Evolutionary conservation across 2,113 vertebrate species (phyloP), one percentile per base, ranked within the genome.

Genomic region (Elgaria multicarinata): DNA sequence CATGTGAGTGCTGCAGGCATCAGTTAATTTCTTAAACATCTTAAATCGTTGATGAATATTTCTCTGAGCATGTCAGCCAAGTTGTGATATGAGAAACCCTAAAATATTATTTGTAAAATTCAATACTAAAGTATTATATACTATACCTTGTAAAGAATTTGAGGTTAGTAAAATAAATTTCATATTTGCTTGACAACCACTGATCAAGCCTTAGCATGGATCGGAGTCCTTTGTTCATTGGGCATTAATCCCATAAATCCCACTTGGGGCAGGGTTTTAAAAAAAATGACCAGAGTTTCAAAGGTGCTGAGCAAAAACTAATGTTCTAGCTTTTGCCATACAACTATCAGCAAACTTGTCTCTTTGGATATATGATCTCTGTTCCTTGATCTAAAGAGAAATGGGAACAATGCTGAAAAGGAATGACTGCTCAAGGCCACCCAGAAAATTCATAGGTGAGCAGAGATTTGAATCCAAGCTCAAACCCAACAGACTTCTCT

Each of bases 341-440:
- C 53, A 89, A 92, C 53, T 36, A 89, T 92, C 22, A 24, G 4
- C 82, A 84, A 22, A 42, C 72, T 18, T 66, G 31, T 22, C 39
- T 24, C 46, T 79, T 50, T 88, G 64, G 71, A 88, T 55, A 72
- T 28, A 31, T 1, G 7, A 92, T 88, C 0, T 46, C 42, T 80
- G 64, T 72, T 81, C 5, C 13, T 24, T 28, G 13, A 39, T 55
- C 39, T 88, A 74, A 55, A 18, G 20, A 50, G 2, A 50, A 26
- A 46, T n/a, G 33, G 28, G 71, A 44, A 86, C 5, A 4, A 36
- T 26, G 42, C 1, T 88, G 90, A 62, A 87, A 1, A 42, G 8
- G 10, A 82, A 95, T 58, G n/a, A 71, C 31, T 71, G 31, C 20
- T 72, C 44, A 55, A 67, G 20, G 31, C n/a, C 46, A 79, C n/a